A percentile compares a stretch with the other conserved stretches of the same genome.
Evolutionary conservation across 2,113 vertebrate genomes (phyloP).

Genomic region (Eudyptes chrysolophus): DNA sequence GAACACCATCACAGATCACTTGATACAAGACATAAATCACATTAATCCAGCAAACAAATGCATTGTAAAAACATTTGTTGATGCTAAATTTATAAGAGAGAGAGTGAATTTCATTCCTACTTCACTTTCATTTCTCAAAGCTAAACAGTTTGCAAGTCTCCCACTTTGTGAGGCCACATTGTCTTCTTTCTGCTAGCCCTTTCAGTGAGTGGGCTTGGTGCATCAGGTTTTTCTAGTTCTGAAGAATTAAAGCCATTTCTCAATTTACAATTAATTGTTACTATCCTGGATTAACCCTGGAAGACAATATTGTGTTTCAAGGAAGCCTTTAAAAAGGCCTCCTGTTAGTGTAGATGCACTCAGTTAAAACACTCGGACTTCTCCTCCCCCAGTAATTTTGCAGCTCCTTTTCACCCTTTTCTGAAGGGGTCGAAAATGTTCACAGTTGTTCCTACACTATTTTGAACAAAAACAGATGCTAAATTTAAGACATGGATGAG

Average conservation of each 20-base stretch:
- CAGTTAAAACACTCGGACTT: background rate
- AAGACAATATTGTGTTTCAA: constrained; percentile 72
- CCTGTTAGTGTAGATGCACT: constrained; percentile 9
- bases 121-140: constrained; percentile 34
- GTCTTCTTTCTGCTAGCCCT: constrained; percentile 63
- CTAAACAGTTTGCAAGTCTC: background rate
- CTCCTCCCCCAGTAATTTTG: background rate
- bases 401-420: background rate
- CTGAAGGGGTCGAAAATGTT: background rate
- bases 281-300: constrained; percentile 75
- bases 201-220: constrained; percentile 61
- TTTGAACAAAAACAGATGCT: constrained; percentile 26
- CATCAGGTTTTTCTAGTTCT: constrained; percentile 83
- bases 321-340: constrained; percentile 64
- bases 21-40: constrained; percentile 52
- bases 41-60: background rate
- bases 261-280: constrained; percentile 91
- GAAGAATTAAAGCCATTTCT: constrained; percentile 82
- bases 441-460: background rate
- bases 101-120: constrained; percentile 9
- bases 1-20: constrained; percentile 71
- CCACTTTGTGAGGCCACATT: constrained; percentile 52
- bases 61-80: constrained; percentile 12
- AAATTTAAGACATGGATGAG: background rate
- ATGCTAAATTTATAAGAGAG: background rate